Evolutionary conservation across 1,140 invertebrate genomes (phyloP).

Genomic region (Galendromus occidentalis): DNA sequence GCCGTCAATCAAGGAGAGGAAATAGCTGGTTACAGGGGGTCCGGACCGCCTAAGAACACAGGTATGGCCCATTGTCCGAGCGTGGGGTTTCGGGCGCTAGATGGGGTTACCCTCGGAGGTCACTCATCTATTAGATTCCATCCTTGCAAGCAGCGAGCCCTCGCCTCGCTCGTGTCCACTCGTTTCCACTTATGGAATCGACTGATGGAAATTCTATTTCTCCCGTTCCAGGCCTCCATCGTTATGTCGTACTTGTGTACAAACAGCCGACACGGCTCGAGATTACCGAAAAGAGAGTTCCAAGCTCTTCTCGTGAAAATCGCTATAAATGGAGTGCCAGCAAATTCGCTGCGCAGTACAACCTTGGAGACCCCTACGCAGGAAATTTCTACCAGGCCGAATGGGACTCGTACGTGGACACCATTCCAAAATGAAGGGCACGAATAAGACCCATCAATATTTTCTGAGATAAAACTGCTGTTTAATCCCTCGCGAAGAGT

Average conservation of each 20-base stretch:
- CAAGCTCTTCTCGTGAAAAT: no score
- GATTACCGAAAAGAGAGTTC: no score
- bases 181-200: background rate
- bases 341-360: conserved; percentile 28
- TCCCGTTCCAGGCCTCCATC: conserved; percentile 42
- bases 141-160: no score
- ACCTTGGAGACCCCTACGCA: conserved; percentile 27
- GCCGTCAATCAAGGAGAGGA: conserved; percentile 47
- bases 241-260: conserved; percentile 70
- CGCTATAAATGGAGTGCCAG: no score
- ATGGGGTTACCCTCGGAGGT: no score
- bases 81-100: no score
- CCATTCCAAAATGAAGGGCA: no score
- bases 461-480: no score
- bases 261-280: conserved; percentile 46
- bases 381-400: conserved; percentile 33
- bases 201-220: conserved; percentile 12
- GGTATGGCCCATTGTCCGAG: conserved; percentile 27
- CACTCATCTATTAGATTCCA: no score
- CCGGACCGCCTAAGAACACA: conserved; percentile 58
- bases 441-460: no score
- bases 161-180: no score
- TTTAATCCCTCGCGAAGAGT: no score
- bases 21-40: conserved; percentile 56
- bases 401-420: conserved; percentile 29